These are phyloP conservation scores for Hypena proboscidalis DNA, from an alignment of 2,888 invertebrate species.

Conservation along the genomic window DNA sequence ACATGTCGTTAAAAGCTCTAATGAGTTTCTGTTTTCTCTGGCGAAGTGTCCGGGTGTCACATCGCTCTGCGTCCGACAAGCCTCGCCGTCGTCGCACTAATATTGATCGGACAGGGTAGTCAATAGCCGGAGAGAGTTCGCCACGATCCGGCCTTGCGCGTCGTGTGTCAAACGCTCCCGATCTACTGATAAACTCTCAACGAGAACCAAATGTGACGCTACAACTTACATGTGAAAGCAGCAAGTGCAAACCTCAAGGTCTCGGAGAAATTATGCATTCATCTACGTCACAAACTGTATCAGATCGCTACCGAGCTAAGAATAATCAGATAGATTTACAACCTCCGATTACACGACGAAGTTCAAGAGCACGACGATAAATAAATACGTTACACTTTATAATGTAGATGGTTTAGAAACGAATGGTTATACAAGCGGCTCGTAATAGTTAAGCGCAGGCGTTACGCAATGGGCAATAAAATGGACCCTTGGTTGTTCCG, in stretches of 20 bases:
- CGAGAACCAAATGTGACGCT: slow-evolving; percentile 59
- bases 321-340: slow-evolving; percentile 54
- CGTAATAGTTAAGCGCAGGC: slow-evolving; percentile 57
- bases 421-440: slow-evolving; percentile 56
- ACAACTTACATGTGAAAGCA: slow-evolving; percentile 72
- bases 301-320: slow-evolving; percentile 45
- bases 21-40: slow-evolving; percentile 71
- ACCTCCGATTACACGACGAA: slow-evolving; percentile 59
- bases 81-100: slow-evolving; percentile 52
- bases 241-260: slow-evolving; percentile 70
- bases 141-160: slow-evolving; percentile 53
- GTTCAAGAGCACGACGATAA: slow-evolving; percentile 72
- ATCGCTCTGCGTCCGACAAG: slow-evolving; percentile 35
- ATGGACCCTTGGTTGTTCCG: slow-evolving; percentile 58
- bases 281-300: slow-evolving; percentile 34
- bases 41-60: slow-evolving; percentile 60
- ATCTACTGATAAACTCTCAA: slow-evolving; percentile 70
- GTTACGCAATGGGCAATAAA: slow-evolving; percentile 63
- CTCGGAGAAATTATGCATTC: slow-evolving; percentile 57
- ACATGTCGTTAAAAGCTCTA: slow-evolving; percentile 66
- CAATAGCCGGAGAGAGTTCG: slow-evolving; percentile 64
- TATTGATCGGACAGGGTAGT: slow-evolving; percentile 66
- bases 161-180: slow-evolving; percentile 45
- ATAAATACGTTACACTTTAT: slow-evolving; percentile 59
- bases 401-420: slow-evolving; percentile 54